Conservation (phyloP, 2,113 vertebrate genomes). For the Camelus dromedarius region DNA sequence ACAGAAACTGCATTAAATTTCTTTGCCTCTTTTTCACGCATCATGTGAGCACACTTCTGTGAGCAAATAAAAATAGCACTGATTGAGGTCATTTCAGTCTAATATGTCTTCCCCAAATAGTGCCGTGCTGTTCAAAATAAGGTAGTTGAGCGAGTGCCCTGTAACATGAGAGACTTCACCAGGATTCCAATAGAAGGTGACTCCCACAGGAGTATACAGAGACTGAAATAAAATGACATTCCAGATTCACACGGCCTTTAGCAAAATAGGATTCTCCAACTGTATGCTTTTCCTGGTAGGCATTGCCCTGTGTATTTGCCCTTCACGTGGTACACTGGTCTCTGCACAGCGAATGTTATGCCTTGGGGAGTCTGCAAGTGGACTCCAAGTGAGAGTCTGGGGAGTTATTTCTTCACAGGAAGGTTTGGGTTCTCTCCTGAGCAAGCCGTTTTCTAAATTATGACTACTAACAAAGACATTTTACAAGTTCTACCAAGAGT, state of each 20-base stretch:
- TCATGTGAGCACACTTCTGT: background rate
- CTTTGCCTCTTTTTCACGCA: background rate
- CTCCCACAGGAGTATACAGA: background rate
- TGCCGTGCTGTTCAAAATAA: constrained; percentile 34
- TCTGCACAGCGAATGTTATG: background rate
- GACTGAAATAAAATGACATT: constrained; percentile 29
- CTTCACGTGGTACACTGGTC: background rate
- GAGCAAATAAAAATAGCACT: constrained; percentile 61
- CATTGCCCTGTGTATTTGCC: background rate
- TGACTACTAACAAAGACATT: constrained; percentile 21
- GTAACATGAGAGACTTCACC: constrained; percentile 24
- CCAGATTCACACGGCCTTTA: constrained; percentile 5
- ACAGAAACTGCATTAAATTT: constrained; percentile 36
- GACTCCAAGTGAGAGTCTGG: background rate
- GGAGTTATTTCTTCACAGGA: constrained; percentile 10
- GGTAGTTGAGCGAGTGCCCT: background rate
- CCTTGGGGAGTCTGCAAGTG: background rate
- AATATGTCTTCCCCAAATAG: constrained; percentile 11
- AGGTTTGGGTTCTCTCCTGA: constrained; percentile 32
- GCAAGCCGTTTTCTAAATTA: background rate
- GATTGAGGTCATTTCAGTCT: constrained; percentile 11
- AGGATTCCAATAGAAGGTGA: background rate
- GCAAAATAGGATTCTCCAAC: background rate
- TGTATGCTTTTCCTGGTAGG: background rate
- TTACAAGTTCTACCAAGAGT: background rate